Base-by-base conservation (phyloP, 2,797 vertebrate species). In the Kryptopterus vitreolus region DNA sequence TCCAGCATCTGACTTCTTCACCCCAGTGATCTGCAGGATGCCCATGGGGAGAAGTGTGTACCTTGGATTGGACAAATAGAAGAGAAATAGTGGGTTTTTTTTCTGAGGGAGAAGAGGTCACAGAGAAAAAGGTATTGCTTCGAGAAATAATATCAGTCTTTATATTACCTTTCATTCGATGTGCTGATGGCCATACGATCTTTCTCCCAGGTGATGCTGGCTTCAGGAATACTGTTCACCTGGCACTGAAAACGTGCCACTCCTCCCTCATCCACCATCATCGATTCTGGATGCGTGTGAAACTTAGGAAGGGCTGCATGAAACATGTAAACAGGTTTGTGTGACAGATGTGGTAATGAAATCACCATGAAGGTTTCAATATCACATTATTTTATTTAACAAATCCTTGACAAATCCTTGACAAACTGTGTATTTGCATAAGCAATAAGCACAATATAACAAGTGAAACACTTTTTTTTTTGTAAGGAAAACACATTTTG, bases 31-130 rank as follows among this genome's bases (percentile, higher is more conserved):
- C 89, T 93, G 93, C 43, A 95, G 90, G 69, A 94, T 88, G 0
- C 92, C 93, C 72, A 92, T 92, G 0, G 94, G 95, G 20, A 95
- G 90, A 43, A 95, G 91, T 1, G 91, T 95, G 87, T 94, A 94
- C 87, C 95, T n/a, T 95, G 88, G 29, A 58, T 70, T 59, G 16
- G 48, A 68, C 48, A 68, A 24, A 50, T 8, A n/a, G 4, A 57
- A 22, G 9, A 58, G 33, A 73, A 26, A 24, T 29, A 20, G 61
- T 62, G 24, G 46, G 38, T 1, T 43, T 43, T 43, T 24, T 61
- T 31, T 81, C 46, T 33, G 59, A 12, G 20, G 63, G 62, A 50
- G 16, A 61, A 46, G 52, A 11, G 22, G 13, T 24, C 33, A 57
- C 13, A 73, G 4, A 57, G 29, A 18, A 57, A 35, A 57, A 55